phyloP scores from a whole-genome alignment of 2,797 vertebrate species.

The Argya squamiceps region DNA sequence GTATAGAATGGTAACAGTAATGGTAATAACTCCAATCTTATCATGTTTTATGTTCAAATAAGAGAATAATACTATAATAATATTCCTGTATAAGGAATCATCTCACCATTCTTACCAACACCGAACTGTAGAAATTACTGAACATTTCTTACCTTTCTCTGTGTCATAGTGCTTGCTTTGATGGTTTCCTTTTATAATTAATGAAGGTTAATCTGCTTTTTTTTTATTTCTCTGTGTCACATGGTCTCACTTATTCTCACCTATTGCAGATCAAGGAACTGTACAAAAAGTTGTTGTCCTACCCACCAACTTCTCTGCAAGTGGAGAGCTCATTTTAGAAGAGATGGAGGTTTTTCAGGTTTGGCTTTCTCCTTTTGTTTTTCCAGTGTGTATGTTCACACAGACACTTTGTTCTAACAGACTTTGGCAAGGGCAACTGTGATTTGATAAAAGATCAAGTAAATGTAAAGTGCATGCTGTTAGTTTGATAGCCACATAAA shows the following conservation, averaged over 20 bases:
- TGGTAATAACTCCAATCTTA: neutral
- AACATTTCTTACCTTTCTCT: neutral
- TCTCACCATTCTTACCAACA: neutral
- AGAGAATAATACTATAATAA: neutral
- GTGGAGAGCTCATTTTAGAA: slow-evolving; percentile 93
- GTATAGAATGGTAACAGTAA: neutral
- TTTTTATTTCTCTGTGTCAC: neutral
- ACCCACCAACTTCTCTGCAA: slow-evolving; percentile 87
- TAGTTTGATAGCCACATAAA: neutral
- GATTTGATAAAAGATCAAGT: slow-evolving; percentile 52
- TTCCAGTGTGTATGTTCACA: slow-evolving; percentile 2
- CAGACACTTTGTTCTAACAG: slow-evolving; percentile 47
- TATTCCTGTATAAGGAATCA: neutral
- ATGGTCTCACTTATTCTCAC: neutral
- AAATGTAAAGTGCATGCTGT: slow-evolving; percentile 5
- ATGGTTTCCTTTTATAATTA: neutral
- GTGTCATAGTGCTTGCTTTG: neutral
- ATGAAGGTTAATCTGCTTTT: neutral
- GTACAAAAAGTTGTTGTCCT: slow-evolving; percentile 95
- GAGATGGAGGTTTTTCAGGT: slow-evolving; percentile 98
- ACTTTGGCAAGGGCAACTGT: slow-evolving; percentile 7
- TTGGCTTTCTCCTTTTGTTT: slow-evolving; percentile 32
- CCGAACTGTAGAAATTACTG: neutral
- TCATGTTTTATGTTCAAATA: neutral
- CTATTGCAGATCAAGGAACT: slow-evolving; percentile 87